phyloP scores from a whole-genome alignment of 2,113 vertebrate genomes.

The Numida meleagris region DNA sequence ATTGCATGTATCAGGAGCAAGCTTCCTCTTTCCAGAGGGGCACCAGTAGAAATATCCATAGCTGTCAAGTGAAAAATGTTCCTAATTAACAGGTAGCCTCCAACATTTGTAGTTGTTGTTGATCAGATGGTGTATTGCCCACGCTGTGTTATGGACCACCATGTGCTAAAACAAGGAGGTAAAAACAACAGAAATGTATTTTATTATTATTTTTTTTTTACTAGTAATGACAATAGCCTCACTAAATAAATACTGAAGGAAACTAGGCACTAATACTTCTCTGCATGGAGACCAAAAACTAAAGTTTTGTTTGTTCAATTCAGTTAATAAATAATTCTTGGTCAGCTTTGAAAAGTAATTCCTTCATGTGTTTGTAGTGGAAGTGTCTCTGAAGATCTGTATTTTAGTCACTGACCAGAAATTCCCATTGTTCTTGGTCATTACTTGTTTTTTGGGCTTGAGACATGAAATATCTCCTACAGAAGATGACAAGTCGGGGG shows the following conservation, averaged over 20 bases:
- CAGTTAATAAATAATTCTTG: conserved; percentile 5
- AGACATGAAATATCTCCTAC: not conserved
- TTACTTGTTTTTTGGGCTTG: not conserved
- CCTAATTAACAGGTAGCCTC: conserved; percentile 3
- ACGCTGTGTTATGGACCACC: not conserved
- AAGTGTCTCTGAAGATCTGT: not conserved
- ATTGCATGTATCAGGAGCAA: not conserved
- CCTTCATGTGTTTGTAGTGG: not conserved
- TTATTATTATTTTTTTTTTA: not conserved
- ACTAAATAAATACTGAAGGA: conserved; percentile 27
- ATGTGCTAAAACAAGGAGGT: not conserved
- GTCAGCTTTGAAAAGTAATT: not conserved
- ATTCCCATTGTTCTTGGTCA: not conserved
- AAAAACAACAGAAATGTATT: not conserved
- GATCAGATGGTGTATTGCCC: not conserved
- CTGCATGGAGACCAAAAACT: not conserved
- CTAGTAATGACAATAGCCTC: not conserved
- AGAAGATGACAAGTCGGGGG: not conserved
- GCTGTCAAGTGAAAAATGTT: not conserved
- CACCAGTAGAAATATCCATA: not conserved
- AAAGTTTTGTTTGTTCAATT: not conserved
- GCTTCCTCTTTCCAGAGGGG: not conserved
- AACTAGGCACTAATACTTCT: not conserved
- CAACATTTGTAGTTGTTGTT: not conserved
- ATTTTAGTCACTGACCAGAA: not conserved